Evolutionary conservation across 2,888 invertebrate species (phyloP), one percentile per base, ranked within the genome.

Genomic region (Lycophotia porphyrea): DNA sequence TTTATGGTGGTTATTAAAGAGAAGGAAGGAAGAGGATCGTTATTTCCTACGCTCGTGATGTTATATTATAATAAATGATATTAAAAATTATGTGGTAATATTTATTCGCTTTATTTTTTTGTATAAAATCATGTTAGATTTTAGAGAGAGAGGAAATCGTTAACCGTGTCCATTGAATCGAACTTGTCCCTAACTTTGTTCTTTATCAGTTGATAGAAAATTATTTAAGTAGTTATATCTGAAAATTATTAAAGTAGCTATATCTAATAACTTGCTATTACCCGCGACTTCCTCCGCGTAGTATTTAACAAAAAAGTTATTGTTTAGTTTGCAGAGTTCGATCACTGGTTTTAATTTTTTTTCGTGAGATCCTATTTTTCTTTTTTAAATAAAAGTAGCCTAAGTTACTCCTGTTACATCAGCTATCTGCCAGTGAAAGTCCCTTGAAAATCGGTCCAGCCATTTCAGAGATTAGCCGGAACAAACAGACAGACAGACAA

Each of bases 11-110:
- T 70, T 77, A 78, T 80, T 80, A 80, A 84, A 82, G 79, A 84
- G 24, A 36, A 84, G 88, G 84, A 88, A 87, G 87, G 88, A 88
- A 88, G 82, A 72, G 44, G 71, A 77, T 76, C 82, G 76, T 86
- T 88, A 86, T 80, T 84, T 88, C 76, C 72, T 76, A 69, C 71
- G 77, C 36, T 82, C 78, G 71, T 84, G 71, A 78, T 79, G 47
- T 36, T 70, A 71, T 63, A 67, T 72, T 78, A 72, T 74, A 76
- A 73, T 84, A 82, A 87, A 85, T 66, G 7, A 85, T 85, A 71
- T 78, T 65, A 78, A 75, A 81, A 65, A 74, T 63, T 34, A 76
- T 67, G 67, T 73, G 68, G 49, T 78, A 82, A 78, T 71, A 52
- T 65, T 74, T 76, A 72, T 77, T 77, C 42, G 49, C 55, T 58